Evolutionary conservation across 2,113 vertebrate species (phyloP).

Genomic region (Martes martes): DNA sequence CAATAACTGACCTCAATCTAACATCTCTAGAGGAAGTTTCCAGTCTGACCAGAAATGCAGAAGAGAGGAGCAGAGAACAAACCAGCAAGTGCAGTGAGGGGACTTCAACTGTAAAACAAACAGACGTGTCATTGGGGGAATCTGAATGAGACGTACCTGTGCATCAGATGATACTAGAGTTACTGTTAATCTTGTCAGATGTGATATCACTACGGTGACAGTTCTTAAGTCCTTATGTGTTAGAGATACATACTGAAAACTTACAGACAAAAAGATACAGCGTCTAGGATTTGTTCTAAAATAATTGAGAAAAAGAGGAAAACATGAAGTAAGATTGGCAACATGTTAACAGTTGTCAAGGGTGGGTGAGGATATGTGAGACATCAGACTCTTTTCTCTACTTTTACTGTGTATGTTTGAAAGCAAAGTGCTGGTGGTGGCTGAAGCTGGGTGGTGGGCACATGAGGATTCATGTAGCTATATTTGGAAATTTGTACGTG

Average conservation of each 20-base stretch:
- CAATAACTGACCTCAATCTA: background rate
- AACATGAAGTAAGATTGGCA: background rate
- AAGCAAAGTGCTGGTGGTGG: background rate
- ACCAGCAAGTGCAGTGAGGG: background rate
- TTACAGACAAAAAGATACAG: background rate
- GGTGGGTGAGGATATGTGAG: background rate
- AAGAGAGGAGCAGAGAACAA: background rate
- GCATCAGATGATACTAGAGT: background rate
- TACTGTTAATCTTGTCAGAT: background rate
- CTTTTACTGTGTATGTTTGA: background rate
- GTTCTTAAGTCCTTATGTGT: background rate
- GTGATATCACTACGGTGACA: background rate
- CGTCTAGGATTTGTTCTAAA: background rate
- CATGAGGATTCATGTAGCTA: background rate
- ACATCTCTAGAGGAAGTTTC: background rate
- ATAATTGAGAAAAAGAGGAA: background rate
- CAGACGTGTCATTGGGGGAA: background rate
- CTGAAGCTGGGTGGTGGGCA: background rate
- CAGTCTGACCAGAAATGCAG: background rate
- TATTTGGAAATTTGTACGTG: background rate
- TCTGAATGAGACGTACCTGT: background rate
- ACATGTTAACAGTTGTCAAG: background rate
- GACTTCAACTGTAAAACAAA: background rate
- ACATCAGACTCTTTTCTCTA: background rate
- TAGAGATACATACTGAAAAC: background rate